These are phyloP conservation scores for Pecten maximus DNA, from an alignment of 2,888 invertebrate species.

Conservation along the genomic window DNA sequence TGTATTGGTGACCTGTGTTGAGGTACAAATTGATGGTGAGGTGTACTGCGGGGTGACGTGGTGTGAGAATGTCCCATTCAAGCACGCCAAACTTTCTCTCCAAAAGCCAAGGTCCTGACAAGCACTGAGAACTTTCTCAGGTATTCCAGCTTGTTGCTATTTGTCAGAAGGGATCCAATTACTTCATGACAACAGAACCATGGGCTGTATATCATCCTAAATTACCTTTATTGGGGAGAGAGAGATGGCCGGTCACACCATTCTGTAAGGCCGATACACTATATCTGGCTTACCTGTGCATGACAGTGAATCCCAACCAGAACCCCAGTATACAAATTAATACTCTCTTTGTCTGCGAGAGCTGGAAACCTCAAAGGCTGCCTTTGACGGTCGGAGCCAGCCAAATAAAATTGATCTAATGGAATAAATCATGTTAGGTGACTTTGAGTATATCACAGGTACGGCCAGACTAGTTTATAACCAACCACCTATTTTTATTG, in stretches of 20 bases:
- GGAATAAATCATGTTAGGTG: constrained; percentile 32
- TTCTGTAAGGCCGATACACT: not conserved
- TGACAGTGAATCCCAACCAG: constrained; percentile 38
- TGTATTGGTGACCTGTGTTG: not conserved
- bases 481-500: not conserved
- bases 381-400: constrained; percentile 18
- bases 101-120: not conserved
- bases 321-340: constrained; percentile 23
- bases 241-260: constrained; percentile 42
- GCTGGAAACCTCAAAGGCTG: constrained; percentile 28
- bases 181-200: constrained; percentile 40
- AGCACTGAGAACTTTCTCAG: constrained; percentile 18
- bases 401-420: constrained; percentile 15
- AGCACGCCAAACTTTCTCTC: constrained; percentile 21
- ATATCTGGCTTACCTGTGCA: constrained; percentile 36
- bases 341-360: constrained; percentile 24
- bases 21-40: not conserved
- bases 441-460: not conserved
- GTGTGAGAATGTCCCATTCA: not conserved
- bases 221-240: constrained; percentile 36
- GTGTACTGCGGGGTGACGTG: not conserved
- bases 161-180: constrained; percentile 38
- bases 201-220: constrained; percentile 41
- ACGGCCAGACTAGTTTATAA: constrained; percentile 10
- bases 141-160: constrained; percentile 38